Percentiles rank a stretch among this genome's conserved stretches.
These are phyloP conservation scores for Atopsyche davidsoni DNA, from an alignment of 1,140 invertebrate genomes.

Conservation along the genomic window DNA sequence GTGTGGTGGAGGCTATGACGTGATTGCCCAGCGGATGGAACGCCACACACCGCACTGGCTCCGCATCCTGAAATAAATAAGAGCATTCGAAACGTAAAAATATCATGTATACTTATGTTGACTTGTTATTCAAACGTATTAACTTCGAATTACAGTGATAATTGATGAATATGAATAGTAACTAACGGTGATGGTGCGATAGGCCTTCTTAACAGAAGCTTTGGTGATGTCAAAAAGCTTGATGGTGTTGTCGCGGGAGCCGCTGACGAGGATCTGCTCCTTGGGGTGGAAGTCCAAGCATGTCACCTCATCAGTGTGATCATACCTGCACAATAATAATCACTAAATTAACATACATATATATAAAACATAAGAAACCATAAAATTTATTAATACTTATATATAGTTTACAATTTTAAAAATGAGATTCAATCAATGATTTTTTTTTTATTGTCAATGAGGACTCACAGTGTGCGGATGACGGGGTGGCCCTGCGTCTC, in stretches of 20 bases:
- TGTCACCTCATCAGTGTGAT: slow-evolving; percentile 96
- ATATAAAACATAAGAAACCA: no score
- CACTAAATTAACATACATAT: background rate
- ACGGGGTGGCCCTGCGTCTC: slow-evolving; percentile 94
- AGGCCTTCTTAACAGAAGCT: slow-evolving; percentile 96
- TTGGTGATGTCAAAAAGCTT: slow-evolving; percentile 98
- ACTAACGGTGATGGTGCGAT: slow-evolving; percentile 79
- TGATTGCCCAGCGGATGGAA: slow-evolving; percentile 96
- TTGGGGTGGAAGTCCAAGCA: slow-evolving; percentile 94
- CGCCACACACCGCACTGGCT: slow-evolving; percentile 79
- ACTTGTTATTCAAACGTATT: no score
- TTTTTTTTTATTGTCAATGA: no score
- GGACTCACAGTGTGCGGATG: slow-evolving; percentile 77
- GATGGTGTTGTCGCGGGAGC: slow-evolving; percentile 87
- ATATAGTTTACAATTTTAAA: no score
- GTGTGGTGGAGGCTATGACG: slow-evolving; percentile 87
- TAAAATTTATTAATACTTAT: no score
- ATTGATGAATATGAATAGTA: slow-evolving; percentile 13
- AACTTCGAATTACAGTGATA: no score
- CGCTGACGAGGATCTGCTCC: slow-evolving; percentile 88
- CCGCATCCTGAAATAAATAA: slow-evolving; percentile 74
- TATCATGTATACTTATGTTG: no score
- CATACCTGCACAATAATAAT: slow-evolving; percentile 55
- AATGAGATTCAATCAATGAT: no score
- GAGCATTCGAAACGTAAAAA: no score